Evolutionary conservation across 2,888 invertebrate species (phyloP).

Genomic region (Monoplex corrugatus): DNA sequence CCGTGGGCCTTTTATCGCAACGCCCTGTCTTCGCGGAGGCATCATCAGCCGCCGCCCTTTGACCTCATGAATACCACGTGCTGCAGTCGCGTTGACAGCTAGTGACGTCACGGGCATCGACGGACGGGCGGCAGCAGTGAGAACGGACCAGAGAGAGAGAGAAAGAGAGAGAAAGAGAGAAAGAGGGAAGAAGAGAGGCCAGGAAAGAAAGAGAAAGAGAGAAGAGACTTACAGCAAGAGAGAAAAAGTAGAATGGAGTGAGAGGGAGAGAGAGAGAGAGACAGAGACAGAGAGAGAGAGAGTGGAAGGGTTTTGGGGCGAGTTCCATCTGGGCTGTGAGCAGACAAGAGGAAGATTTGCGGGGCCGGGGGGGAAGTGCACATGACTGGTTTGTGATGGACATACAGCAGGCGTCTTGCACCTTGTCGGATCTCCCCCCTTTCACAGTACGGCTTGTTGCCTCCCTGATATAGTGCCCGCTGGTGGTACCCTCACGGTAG

Average conservation of each 20-base stretch:
- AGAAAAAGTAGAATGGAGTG: not conserved
- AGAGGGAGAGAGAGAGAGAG: not conserved
- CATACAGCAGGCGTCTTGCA: not conserved
- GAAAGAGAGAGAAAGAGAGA: not conserved
- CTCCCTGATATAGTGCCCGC: no score
- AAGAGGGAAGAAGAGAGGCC: no score
- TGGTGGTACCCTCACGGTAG: no score
- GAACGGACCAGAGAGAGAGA: not conserved
- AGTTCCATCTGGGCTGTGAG: conserved; percentile 2
- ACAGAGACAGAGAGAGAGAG: not conserved
- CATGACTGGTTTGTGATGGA: not conserved
- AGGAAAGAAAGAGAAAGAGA: no score
- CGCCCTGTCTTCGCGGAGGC: not conserved
- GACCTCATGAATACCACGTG: conserved; percentile 30
- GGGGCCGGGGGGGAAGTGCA: not conserved
- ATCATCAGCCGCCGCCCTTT: conserved; percentile 15
- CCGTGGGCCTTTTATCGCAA: not conserved
- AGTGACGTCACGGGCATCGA: conserved; percentile 40
- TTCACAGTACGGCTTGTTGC: not conserved
- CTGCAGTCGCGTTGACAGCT: conserved; percentile 28
- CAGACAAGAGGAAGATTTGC: not conserved
- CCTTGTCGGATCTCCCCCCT: not conserved
- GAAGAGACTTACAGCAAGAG: no score
- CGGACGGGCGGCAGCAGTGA: not conserved
- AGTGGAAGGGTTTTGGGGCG: not conserved